Evolutionary conservation across 2,888 invertebrate species (phyloP), one percentile per base, ranked within the genome.

Genomic region (Bombylius discolor): DNA sequence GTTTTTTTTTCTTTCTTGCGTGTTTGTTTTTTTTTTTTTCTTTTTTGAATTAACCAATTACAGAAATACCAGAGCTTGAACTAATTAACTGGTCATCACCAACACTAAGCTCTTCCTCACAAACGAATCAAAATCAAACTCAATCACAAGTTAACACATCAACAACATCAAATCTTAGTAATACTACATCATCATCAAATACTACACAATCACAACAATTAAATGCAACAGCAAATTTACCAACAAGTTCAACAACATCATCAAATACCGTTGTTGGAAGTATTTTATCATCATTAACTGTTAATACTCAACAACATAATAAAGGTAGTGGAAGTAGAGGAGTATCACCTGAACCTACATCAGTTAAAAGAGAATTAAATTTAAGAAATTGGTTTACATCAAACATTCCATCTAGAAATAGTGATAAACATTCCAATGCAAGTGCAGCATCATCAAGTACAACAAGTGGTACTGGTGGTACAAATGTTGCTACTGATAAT

Each of bases 361-460:
- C 65, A 23, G 64, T 65, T 32, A 66, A 66, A 62, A 49, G 58
- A 49, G 62, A 62, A 56, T 65, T 67, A 56, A 68, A 68, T 63
- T 64, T 70, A 47, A 64, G 66, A 46, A 69, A 62, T 63, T 70
- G 69, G 70, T 69, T 70, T 61, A 65, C 64, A 52, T 64, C 65
- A 56, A 66, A 59, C 59, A 67, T 65, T 62, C 62, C 66, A 60
- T 61, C 61, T 32, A 59, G 61, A 55, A 60, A 60, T 57, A 61
- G 54, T 60, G 62, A 60, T 57, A 58, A 60, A 58, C 60, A 62
- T 59, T 59, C 59, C 55, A 61, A 61, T 59, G 54, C 49, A 49
- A 33, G 59, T 59, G 54, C 53, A 58, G n/a, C 54, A 9, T 49
- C 54, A 39, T 32, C 56, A n/a, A 12, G 46, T 9, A 45, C 50